Evolutionary conservation across 1,140 invertebrate genomes (phyloP).

Genomic region (Drosophila repletoides): DNA sequence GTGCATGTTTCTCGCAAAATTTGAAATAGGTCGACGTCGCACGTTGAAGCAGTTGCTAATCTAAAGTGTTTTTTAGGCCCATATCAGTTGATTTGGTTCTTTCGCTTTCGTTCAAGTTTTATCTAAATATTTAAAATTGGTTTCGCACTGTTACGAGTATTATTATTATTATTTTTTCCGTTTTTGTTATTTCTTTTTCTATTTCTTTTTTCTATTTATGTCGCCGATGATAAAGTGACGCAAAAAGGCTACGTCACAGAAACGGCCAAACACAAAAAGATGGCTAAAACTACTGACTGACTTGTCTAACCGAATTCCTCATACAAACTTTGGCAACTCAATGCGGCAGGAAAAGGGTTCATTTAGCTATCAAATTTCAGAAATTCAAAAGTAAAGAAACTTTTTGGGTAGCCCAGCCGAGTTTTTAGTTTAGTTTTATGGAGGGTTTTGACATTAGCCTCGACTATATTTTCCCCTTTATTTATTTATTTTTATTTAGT

Average conservation of each 20-base stretch:
- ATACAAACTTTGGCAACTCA: neutral
- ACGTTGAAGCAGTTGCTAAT: constrained; percentile 48
- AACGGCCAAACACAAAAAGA: constrained; percentile 17
- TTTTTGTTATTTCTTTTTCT: no score
- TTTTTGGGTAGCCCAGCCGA: neutral
- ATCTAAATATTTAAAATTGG: constrained; percentile 78
- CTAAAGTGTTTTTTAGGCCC: constrained; percentile 53
- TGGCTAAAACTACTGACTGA: constrained; percentile 2
- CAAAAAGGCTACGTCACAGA: constrained; percentile 26
- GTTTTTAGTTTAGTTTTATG: neutral
- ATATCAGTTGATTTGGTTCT: constrained; percentile 68
- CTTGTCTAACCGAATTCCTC: constrained; percentile 1
- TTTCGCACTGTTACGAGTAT: constrained; percentile 45
- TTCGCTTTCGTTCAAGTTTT: constrained; percentile 62
- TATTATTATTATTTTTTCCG: no score
- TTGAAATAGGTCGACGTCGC: constrained; percentile 70
- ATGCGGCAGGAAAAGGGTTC: constrained; percentile 1
- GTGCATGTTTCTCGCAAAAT: constrained; percentile 18
- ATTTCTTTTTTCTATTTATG: constrained; percentile 53
- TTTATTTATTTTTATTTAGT: constrained; percentile 5
- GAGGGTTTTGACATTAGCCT: neutral
- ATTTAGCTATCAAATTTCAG: neutral
- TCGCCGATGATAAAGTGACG: constrained; percentile 35
- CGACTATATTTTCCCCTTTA: constrained; percentile 2
- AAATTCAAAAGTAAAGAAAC: no score